Conservation (phyloP, 1,140 invertebrate species). For the Hylaeus anthracinus region DNA sequence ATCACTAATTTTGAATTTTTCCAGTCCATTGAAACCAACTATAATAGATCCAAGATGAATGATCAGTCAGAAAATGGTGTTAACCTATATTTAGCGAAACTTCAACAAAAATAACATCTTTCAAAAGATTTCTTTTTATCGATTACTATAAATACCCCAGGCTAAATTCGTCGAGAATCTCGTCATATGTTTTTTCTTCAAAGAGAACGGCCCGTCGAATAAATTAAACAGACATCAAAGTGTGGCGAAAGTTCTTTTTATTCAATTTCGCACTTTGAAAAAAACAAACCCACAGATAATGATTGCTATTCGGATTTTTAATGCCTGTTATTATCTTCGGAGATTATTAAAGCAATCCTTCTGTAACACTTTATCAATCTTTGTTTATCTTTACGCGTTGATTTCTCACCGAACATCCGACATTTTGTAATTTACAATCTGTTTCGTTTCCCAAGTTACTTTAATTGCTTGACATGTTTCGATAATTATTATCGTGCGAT, state of each 20-base stretch:
- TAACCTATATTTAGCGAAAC: too few relatives aligned
- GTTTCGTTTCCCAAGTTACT: neutral
- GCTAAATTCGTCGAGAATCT: too few relatives aligned
- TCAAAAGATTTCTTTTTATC: too few relatives aligned
- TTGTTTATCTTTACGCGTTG: neutral
- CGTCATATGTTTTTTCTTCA: too few relatives aligned
- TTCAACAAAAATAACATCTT: too few relatives aligned
- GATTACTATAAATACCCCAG: too few relatives aligned
- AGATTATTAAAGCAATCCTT: conserved; percentile 11
- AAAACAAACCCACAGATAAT: neutral
- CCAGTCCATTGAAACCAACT: too few relatives aligned
- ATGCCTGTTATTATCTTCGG: neutral
- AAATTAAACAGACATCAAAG: neutral
- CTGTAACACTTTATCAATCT: neutral
- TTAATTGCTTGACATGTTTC: neutral
- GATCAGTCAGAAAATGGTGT: too few relatives aligned
- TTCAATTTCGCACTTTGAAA: neutral
- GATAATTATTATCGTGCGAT: neutral
- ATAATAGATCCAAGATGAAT: too few relatives aligned
- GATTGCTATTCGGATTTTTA: neutral
- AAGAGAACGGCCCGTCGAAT: too few relatives aligned
- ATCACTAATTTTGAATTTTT: too few relatives aligned
- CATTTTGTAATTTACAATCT: neutral
- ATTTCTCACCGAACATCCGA: neutral
- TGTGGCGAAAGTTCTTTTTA: neutral